These are phyloP conservation scores for Hippoglossus stenolepis DNA, from an alignment of 2,113 vertebrate species.

Conservation along the genomic window DNA sequence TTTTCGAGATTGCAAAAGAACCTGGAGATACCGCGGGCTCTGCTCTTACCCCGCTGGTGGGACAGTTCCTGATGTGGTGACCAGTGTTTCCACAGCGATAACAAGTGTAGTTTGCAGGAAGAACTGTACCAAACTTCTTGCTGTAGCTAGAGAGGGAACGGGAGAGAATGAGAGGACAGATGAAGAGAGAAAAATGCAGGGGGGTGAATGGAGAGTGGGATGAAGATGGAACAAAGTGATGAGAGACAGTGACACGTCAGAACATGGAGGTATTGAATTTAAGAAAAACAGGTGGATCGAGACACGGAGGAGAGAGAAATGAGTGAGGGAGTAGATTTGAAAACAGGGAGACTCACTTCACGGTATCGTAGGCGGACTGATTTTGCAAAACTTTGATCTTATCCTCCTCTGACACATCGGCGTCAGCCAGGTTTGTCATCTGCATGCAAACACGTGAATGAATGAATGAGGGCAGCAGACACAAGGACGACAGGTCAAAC, in stretches of 20 bases:
- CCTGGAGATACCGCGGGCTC: not conserved
- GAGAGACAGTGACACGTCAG: not conserved
- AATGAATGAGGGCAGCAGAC: not conserved
- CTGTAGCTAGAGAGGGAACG: constrained; percentile 83
- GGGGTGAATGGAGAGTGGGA: not conserved
- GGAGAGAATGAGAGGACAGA: not conserved
- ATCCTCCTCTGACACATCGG: constrained; percentile 96
- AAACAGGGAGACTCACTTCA: constrained; percentile 87
- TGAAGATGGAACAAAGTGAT: not conserved
- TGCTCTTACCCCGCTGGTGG: constrained; percentile 89
- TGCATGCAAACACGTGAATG: constrained; percentile 82
- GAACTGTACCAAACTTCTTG: constrained; percentile 87
- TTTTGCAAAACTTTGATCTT: constrained; percentile 97
- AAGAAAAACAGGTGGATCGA: not conserved
- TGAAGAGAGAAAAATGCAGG: not conserved
- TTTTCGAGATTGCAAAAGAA: constrained; percentile 1
- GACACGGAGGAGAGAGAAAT: not conserved
- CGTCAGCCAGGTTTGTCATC: constrained; percentile 97
- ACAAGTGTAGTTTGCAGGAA: constrained; percentile 93
- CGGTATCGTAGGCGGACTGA: constrained; percentile 93
- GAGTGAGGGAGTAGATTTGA: not conserved
- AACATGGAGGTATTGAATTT: not conserved
- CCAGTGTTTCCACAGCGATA: constrained; percentile 94
- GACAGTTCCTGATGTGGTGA: constrained; percentile 98
- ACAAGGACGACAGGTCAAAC: constrained; percentile 6